These are phyloP conservation scores for Nasonia vitripennis DNA, from an alignment of 1,140 invertebrate species.

Conservation along the genomic window DNA sequence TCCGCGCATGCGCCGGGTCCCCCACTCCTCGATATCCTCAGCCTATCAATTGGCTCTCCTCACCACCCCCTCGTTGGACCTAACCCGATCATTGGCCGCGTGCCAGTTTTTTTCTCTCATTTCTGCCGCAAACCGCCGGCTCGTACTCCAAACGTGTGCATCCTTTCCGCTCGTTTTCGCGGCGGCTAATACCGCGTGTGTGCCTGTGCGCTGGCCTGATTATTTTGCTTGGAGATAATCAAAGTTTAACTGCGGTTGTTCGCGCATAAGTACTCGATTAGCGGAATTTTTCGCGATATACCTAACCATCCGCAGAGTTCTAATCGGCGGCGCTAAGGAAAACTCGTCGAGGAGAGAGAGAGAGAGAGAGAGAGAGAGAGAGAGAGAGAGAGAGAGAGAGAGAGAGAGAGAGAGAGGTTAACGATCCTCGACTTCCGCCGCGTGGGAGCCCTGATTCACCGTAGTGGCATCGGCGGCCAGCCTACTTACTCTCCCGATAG, in stretches of 20 bases:
- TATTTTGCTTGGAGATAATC: neutral
- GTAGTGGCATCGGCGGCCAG: neutral
- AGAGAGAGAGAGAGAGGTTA: constrained; percentile 31
- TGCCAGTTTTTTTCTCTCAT: neutral
- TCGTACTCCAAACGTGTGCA: neutral
- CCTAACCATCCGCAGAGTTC: neutral
- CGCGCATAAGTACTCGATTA: neutral
- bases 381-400: neutral
- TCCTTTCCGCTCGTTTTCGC: too few relatives aligned
- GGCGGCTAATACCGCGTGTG: neutral
- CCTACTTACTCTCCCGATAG: neutral
- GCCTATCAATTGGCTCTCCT: constrained; percentile 6
- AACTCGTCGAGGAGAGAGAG: neutral
- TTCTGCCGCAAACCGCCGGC: neutral
- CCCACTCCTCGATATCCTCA: neutral
- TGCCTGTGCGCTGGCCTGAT: neutral
- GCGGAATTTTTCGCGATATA: neutral
- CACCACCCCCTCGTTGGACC: neutral
- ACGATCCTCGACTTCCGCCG: constrained; percentile 42
- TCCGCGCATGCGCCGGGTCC: neutral
- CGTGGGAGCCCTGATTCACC: constrained; percentile 41
- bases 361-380: neutral
- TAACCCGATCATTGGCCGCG: constrained; percentile 12
- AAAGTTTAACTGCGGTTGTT: neutral
- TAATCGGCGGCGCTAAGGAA: neutral